Evolutionary conservation across 2,888 invertebrate genomes (phyloP).

Genomic region (Smittia aterrima): DNA sequence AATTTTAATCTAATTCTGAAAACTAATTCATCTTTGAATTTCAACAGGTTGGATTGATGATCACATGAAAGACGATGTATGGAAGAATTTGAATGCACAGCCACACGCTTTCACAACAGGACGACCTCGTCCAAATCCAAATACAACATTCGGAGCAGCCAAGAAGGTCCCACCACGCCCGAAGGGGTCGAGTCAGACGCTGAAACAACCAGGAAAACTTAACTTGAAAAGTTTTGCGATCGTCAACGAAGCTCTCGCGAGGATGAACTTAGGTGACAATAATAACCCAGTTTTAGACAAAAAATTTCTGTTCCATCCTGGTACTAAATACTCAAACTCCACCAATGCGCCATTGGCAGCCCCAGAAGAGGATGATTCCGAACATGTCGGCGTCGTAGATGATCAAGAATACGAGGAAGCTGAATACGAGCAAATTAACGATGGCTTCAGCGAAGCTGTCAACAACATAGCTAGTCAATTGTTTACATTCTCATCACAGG

Average conservation of each 20-base stretch:
- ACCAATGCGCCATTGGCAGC: slow-evolving; percentile 66
- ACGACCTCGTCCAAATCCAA: slow-evolving; percentile 59
- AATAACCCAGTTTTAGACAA: slow-evolving; percentile 46
- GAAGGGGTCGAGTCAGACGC: slow-evolving; percentile 66
- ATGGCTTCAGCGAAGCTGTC: slow-evolving; percentile 61
- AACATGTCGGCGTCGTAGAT: background rate
- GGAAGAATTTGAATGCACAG: slow-evolving; percentile 65
- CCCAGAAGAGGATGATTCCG: slow-evolving; percentile 64
- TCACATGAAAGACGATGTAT: slow-evolving; percentile 52
- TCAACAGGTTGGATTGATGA: slow-evolving; percentile 59
- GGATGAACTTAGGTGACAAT: slow-evolving; percentile 62
- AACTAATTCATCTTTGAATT: background rate
- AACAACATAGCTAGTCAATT: slow-evolving; percentile 41
- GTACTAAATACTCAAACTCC: slow-evolving; percentile 44
- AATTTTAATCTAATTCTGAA: slow-evolving; percentile 39
- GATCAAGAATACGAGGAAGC: slow-evolving; percentile 64
- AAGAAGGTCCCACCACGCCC: slow-evolving; percentile 59
- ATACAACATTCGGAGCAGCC: slow-evolving; percentile 47
- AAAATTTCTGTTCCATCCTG: slow-evolving; percentile 22
- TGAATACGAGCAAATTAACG: slow-evolving; percentile 67
- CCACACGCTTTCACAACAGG: slow-evolving; percentile 72
- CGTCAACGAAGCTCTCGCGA: slow-evolving; percentile 79
- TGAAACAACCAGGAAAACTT: slow-evolving; percentile 85
- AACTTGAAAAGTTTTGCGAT: slow-evolving; percentile 86
- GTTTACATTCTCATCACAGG: slow-evolving; percentile 42